A percentile compares a stretch with the other conserved stretches of the same genome.
Conservation (phyloP, 2,888 invertebrate genomes). For the Sphecodes monilicornis region DNA sequence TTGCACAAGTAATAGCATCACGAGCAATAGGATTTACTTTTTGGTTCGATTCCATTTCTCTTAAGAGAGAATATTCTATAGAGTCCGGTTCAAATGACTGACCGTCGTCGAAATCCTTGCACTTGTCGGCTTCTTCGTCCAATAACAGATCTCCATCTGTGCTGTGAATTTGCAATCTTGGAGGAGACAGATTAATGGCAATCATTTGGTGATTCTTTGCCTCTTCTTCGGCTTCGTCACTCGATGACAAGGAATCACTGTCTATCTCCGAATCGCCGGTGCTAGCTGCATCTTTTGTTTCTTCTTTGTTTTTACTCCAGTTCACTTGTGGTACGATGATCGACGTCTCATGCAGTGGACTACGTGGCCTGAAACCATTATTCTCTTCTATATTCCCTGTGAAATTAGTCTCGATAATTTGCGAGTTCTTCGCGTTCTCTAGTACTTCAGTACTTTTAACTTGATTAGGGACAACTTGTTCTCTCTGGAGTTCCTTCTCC, state of each 20-base stretch:
- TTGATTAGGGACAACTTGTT: conserved; percentile 58
- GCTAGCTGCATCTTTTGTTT: conserved; percentile 78
- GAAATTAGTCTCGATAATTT: conserved; percentile 37
- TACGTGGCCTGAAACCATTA: conserved; percentile 84
- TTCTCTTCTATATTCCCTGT: conserved; percentile 43
- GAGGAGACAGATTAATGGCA: conserved; percentile 85
- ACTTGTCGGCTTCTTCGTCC: conserved; percentile 77
- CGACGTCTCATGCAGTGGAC: conserved; percentile 88
- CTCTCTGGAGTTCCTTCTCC: conserved; percentile 48
- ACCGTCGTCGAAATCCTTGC: conserved; percentile 51
- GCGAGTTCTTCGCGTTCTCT: conserved; percentile 39
- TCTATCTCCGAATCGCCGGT: conserved; percentile 85
- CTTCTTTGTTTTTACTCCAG: conserved; percentile 85
- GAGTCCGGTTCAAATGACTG: conserved; percentile 82
- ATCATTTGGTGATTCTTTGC: conserved; percentile 58
- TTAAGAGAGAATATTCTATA: conserved; percentile 76
- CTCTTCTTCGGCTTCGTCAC: conserved; percentile 78
- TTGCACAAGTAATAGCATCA: neutral
- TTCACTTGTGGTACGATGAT: conserved; percentile 88
- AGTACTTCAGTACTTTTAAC: conserved; percentile 19
- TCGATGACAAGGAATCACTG: conserved; percentile 87
- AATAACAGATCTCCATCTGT: conserved; percentile 89
- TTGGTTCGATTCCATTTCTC: conserved; percentile 33
- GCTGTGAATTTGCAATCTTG: conserved; percentile 90
- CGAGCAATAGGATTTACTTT: neutral